A percentile compares a stretch with the other conserved stretches of the same genome.
Evolutionary conservation across 2,797 vertebrate genomes (phyloP).

Genomic region (Falco rusticolus): DNA sequence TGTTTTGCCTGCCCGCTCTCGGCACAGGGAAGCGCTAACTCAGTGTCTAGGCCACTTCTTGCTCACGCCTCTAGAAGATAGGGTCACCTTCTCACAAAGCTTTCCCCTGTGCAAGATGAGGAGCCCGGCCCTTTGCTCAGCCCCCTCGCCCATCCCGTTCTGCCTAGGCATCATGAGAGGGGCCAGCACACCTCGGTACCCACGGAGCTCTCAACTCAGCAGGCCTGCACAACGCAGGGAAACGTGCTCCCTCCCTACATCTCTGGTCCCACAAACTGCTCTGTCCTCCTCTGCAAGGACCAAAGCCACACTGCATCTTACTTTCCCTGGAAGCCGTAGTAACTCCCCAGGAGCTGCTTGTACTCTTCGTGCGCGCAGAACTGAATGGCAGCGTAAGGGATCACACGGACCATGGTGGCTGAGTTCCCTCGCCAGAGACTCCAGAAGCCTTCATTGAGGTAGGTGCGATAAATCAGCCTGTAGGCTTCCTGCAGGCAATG

Average conservation of each 20-base stretch:
- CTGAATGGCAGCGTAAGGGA: constrained; percentile 97
- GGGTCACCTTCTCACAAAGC: background rate
- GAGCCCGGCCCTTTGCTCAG: background rate
- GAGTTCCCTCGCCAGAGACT: constrained; percentile 97
- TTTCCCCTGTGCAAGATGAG: background rate
- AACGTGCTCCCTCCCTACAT: background rate
- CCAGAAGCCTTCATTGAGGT: constrained; percentile 91
- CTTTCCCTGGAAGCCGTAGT: constrained; percentile 93
- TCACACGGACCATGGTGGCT: constrained; percentile 97
- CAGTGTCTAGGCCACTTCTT: background rate
- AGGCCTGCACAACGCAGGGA: background rate
- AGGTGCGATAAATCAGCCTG: constrained; percentile 92
- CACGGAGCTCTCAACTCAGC: background rate
- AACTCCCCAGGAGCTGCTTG: constrained; percentile 88
- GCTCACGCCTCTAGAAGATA: background rate
- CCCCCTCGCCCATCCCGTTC: background rate
- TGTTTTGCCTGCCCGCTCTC: background rate
- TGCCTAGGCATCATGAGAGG: background rate
- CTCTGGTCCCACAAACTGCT: background rate
- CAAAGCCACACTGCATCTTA: constrained; percentile 71
- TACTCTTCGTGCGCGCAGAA: constrained; percentile 97
- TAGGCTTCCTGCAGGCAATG: constrained; percentile 86
- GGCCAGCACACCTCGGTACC: background rate
- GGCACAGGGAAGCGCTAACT: background rate
- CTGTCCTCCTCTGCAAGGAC: background rate